phyloP scores from a whole-genome alignment of 2,888 invertebrate species.

The Tachina lurida region DNA sequence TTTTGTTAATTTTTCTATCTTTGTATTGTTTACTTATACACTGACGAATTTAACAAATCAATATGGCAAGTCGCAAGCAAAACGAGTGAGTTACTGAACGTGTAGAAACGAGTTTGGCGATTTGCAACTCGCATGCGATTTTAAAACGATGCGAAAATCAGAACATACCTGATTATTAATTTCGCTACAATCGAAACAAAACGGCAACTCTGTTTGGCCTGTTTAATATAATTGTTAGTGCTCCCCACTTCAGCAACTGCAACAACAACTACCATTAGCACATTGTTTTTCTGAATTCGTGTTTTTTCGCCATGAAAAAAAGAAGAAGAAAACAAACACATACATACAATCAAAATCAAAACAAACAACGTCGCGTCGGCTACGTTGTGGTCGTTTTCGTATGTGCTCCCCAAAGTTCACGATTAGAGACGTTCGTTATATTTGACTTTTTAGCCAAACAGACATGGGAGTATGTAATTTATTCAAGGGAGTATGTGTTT shows the following conservation, averaged over 20 bases:
- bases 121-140: no score
- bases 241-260: slow-evolving; percentile 37
- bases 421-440: slow-evolving; percentile 55
- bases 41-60: no score
- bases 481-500: background rate
- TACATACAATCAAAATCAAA: slow-evolving; percentile 35
- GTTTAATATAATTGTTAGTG: slow-evolving; percentile 27
- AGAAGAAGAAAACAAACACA: slow-evolving; percentile 25
- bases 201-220: background rate
- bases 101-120: no score
- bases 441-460: slow-evolving; percentile 29
- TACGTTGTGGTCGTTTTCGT: background rate
- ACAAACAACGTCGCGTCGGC: slow-evolving; percentile 41
- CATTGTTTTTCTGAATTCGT: slow-evolving; percentile 37
- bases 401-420: slow-evolving; percentile 31
- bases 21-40: no score
- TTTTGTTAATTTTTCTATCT: no score
- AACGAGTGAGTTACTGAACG: no score
- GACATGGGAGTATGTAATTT: slow-evolving; percentile 34
- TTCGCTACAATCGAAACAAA: background rate
- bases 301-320: slow-evolving; percentile 21
- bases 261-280: slow-evolving; percentile 21
- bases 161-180: no score
- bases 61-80: no score
- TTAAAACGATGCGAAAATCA: no score